Conservation (phyloP, 2,888 invertebrate genomes). For the Chorisops tibialis region DNA sequence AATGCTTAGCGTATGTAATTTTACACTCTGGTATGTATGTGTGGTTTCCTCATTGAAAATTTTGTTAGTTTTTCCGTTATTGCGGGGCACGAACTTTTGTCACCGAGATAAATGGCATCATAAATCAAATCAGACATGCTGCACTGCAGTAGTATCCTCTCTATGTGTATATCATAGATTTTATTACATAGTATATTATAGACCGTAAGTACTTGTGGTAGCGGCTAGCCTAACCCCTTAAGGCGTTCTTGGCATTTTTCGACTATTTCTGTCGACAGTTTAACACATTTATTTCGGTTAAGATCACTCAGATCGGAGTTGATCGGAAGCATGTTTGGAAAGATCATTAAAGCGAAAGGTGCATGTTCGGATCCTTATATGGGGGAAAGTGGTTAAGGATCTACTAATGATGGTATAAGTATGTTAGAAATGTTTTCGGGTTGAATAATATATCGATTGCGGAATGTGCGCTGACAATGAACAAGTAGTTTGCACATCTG, state of each 20-base stretch:
- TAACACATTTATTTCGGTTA: slow-evolving; percentile 11
- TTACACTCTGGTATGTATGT: neutral
- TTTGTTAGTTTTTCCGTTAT: slow-evolving; percentile 5
- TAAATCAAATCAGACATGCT: slow-evolving; percentile 37
- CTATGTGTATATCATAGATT: slow-evolving; percentile 2
- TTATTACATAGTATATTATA: slow-evolving; percentile 5
- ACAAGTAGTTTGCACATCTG: slow-evolving; percentile 7
- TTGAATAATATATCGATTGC: neutral
- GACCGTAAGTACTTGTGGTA: neutral
- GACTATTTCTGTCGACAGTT: slow-evolving; percentile 19
- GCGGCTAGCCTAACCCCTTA: neutral
- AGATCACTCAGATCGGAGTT: neutral
- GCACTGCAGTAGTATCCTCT: neutral
- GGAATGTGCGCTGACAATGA: neutral
- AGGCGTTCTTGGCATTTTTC: slow-evolving; percentile 7
- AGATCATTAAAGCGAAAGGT: slow-evolving; percentile 18
- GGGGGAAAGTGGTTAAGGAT: slow-evolving; percentile 19
- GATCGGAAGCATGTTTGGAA: neutral
- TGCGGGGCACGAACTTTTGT: slow-evolving; percentile 27
- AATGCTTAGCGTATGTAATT: neutral
- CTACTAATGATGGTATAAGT: slow-evolving; percentile 15
- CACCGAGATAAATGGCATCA: slow-evolving; percentile 38
- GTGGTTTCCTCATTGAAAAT: neutral
- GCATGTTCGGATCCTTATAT: neutral
- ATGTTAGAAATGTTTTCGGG: neutral